Percentiles rank a stretch among this genome's conserved stretches.
These are phyloP conservation scores for Rhingia rostrata DNA, from an alignment of 2,888 invertebrate genomes.

Conservation along the genomic window DNA sequence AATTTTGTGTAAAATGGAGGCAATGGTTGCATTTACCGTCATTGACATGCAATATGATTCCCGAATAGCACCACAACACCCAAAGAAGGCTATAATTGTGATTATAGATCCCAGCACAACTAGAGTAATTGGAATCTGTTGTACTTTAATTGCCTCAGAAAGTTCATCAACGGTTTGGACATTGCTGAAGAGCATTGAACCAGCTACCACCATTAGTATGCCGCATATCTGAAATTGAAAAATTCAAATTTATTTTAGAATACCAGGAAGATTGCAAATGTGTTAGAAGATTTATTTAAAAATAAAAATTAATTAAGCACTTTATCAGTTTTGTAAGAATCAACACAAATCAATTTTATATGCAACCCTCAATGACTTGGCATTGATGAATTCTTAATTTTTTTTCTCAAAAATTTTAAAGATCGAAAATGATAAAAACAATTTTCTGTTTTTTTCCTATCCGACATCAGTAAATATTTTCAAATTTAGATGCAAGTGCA, in stretches of 20 bases:
- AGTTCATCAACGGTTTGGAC: slow-evolving; percentile 84
- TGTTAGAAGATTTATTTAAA: too few relatives aligned
- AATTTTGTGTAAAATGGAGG: background rate
- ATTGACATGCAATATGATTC: slow-evolving; percentile 95
- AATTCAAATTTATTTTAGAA: background rate
- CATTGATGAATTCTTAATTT: too few relatives aligned
- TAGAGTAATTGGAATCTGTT: slow-evolving; percentile 87
- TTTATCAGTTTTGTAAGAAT: too few relatives aligned
- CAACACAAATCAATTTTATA: too few relatives aligned
- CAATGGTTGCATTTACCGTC: slow-evolving; percentile 85
- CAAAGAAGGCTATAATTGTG: slow-evolving; percentile 93
- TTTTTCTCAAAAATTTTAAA: too few relatives aligned
- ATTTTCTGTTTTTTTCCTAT: too few relatives aligned
- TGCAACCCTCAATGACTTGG: too few relatives aligned
- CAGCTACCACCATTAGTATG: slow-evolving; percentile 87
- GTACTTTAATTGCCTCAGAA: slow-evolving; percentile 83
- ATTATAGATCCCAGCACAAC: slow-evolving; percentile 88
- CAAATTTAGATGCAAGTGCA: too few relatives aligned
- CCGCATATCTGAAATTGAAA: slow-evolving; percentile 86
- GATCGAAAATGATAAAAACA: too few relatives aligned
- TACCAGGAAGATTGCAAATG: too few relatives aligned
- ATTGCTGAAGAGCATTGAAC: slow-evolving; percentile 87
- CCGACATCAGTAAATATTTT: too few relatives aligned
- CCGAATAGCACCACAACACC: slow-evolving; percentile 94
- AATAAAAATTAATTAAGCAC: too few relatives aligned